Percentiles rank a stretch among this genome's conserved stretches.
Evolutionary conservation across 2,888 invertebrate species (phyloP).

Genomic region (Plagodis pulveraria): DNA sequence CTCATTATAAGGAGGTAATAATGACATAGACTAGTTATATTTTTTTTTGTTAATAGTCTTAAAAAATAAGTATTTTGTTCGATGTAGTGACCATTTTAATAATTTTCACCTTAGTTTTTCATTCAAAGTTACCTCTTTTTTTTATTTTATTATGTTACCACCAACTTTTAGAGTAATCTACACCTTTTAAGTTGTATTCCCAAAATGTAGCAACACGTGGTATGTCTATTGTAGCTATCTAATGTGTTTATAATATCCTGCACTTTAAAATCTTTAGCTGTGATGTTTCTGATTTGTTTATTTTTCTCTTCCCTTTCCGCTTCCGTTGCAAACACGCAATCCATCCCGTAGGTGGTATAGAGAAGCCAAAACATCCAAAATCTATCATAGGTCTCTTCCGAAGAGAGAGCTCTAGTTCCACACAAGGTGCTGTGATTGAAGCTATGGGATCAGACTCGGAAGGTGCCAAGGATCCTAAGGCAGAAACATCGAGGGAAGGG

Average conservation of each 20-base stretch:
- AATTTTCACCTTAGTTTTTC: too few relatives aligned
- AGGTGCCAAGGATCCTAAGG: conserved; percentile 66
- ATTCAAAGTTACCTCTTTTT: too few relatives aligned
- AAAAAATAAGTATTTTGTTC: too few relatives aligned
- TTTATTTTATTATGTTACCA: too few relatives aligned
- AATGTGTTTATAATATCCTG: conserved; percentile 9
- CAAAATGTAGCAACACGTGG: too few relatives aligned
- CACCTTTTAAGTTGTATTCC: too few relatives aligned
- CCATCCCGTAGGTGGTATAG: conserved; percentile 89
- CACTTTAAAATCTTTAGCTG: conserved; percentile 29
- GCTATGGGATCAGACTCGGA: conserved; percentile 86
- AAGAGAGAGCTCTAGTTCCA: conserved; percentile 91
- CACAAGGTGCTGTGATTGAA: conserved; percentile 83
- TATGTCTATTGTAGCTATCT: too few relatives aligned
- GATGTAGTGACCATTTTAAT: too few relatives aligned
- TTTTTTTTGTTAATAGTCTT: too few relatives aligned
- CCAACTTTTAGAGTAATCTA: too few relatives aligned
- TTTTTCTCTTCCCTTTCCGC: conserved; percentile 60
- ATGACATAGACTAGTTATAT: too few relatives aligned
- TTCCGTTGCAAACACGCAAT: conserved; percentile 51
- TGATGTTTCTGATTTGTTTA: conserved; percentile 58
- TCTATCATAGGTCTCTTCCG: conserved; percentile 96
- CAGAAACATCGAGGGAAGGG: conserved; percentile 71
- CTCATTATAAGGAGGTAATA: too few relatives aligned
- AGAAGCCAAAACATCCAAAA: conserved; percentile 93